These are phyloP conservation scores for Automeris io DNA, from an alignment of 2,888 invertebrate genomes.

Conservation along the genomic window DNA sequence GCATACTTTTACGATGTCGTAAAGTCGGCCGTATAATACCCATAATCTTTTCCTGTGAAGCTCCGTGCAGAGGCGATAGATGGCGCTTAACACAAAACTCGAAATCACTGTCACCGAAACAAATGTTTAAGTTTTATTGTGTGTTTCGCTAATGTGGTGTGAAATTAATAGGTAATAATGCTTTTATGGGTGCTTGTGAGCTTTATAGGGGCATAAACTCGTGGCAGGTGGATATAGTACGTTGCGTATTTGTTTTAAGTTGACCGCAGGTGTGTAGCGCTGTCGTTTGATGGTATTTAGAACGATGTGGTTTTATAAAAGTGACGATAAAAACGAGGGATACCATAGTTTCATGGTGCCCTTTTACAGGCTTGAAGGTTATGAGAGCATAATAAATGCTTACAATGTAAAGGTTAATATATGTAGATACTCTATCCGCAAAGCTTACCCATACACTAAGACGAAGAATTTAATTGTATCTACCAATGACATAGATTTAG, in stretches of 20 bases:
- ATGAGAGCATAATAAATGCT: neutral
- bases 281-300: conserved; percentile 33
- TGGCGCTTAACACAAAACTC: conserved; percentile 65
- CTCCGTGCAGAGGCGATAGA: conserved; percentile 48
- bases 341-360: conserved; percentile 20
- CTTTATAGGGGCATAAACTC: conserved; percentile 69
- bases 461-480: neutral
- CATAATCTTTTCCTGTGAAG: conserved; percentile 69
- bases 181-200: conserved; percentile 70
- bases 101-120: conserved; percentile 65
- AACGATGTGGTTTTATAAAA: conserved; percentile 9
- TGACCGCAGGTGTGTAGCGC: conserved; percentile 50
- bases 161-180: conserved; percentile 77
- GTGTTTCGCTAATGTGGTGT: conserved; percentile 76
- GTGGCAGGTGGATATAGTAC: conserved; percentile 56
- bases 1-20: conserved; percentile 74
- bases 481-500: neutral
- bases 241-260: conserved; percentile 60
- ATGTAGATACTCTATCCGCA: neutral
- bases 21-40: conserved; percentile 69
- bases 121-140: conserved; percentile 74
- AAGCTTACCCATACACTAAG: neutral
- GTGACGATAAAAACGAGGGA: conserved; percentile 24
- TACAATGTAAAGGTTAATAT: no score
- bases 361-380: conserved; percentile 3